These are phyloP conservation scores for Lymantria dispar DNA, from an alignment of 2,888 invertebrate genomes.

Conservation along the genomic window DNA sequence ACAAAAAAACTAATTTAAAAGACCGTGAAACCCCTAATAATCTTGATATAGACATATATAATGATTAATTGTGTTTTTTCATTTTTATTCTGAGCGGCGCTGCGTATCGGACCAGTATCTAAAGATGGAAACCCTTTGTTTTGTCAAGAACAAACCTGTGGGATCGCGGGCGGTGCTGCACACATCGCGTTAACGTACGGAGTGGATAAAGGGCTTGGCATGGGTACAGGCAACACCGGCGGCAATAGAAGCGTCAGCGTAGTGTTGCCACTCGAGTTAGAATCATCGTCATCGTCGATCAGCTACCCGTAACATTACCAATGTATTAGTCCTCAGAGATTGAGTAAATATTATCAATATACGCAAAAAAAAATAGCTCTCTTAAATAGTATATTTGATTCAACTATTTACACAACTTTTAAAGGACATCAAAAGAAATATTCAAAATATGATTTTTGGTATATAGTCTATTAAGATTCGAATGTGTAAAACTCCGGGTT, in stretches of 20 bases:
- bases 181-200: slow-evolving; percentile 44
- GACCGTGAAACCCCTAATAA: no score
- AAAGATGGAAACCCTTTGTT: slow-evolving; percentile 29
- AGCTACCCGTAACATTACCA: slow-evolving; percentile 42
- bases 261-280: slow-evolving; percentile 37
- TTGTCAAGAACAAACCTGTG: slow-evolving; percentile 50
- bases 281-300: slow-evolving; percentile 33
- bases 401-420: no score
- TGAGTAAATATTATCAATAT: slow-evolving; percentile 10
- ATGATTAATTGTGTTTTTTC: no score
- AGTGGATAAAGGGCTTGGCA: slow-evolving; percentile 38
- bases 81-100: not conserved
- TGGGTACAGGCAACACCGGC: slow-evolving; percentile 48
- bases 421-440: no score
- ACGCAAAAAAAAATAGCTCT: no score
- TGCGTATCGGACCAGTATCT: not conserved
- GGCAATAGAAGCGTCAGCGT: slow-evolving; percentile 58
- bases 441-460: no score
- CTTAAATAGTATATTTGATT: no score
- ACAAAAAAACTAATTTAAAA: no score
- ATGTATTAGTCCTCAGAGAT: slow-evolving; percentile 28
- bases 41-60: no score
- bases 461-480: no score
- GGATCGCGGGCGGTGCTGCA: slow-evolving; percentile 36
- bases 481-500: no score